Evolutionary conservation across 2,113 vertebrate species (phyloP).

Genomic region (Hemibagrus wyckioides): DNA sequence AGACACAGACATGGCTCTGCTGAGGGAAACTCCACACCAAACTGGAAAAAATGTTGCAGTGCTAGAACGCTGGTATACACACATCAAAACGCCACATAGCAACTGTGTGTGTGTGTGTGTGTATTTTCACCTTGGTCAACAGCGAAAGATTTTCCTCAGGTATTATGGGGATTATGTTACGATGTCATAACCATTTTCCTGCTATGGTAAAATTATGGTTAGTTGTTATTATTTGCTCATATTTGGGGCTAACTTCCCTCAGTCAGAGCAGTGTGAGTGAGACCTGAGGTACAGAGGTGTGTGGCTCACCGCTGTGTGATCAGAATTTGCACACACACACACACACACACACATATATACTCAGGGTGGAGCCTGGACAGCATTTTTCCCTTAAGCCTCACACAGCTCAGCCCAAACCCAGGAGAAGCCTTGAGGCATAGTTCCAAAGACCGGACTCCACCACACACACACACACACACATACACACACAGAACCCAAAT

Average conservation of each 20-base stretch:
- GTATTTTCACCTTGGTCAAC: slow-evolving; percentile 19
- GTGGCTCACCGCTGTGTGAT: slow-evolving; percentile 48
- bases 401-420: slow-evolving; percentile 28
- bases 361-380: slow-evolving; percentile 27
- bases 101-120: slow-evolving; percentile 24
- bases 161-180: slow-evolving; percentile 53
- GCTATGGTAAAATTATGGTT: slow-evolving; percentile 31
- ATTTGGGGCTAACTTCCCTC: slow-evolving; percentile 24
- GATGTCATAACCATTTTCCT: slow-evolving; percentile 5
- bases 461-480: slow-evolving; percentile 21
- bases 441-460: slow-evolving; percentile 36
- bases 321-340: slow-evolving; percentile 34
- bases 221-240: slow-evolving; percentile 36
- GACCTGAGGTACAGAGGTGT: slow-evolving; percentile 57
- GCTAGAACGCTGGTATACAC: background rate
- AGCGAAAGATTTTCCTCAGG: slow-evolving; percentile 37
- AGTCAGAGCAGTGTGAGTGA: slow-evolving; percentile 17
- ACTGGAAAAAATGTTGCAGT: slow-evolving; percentile 9
- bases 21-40: slow-evolving; percentile 11
- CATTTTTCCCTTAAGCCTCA: slow-evolving; percentile 12
- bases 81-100: background rate
- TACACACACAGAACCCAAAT: background rate
- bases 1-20: background rate
- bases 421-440: slow-evolving; percentile 40
- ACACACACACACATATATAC: slow-evolving; percentile 30